Percentiles rank a stretch among this genome's conserved stretches.
Conservation (phyloP, 2,113 vertebrate genomes). For the Odocoileus hemionus region DNA sequence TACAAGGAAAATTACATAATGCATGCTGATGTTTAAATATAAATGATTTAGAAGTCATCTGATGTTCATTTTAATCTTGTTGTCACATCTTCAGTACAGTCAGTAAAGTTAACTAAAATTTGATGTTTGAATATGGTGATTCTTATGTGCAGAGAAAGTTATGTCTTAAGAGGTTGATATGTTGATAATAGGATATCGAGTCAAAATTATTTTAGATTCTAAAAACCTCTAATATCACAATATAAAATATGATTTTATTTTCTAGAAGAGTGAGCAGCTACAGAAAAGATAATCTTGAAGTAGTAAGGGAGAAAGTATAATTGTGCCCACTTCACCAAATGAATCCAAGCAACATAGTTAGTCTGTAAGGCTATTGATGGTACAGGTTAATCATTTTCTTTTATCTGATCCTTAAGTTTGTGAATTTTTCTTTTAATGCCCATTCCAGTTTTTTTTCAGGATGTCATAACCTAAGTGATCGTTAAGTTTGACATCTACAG, state of each 20-base stretch:
- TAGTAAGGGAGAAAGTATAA: background rate
- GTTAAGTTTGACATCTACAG: background rate
- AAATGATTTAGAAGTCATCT: background rate
- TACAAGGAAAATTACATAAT: background rate
- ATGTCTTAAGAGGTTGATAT: background rate
- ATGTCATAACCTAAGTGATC: background rate
- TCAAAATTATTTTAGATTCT: conserved; percentile 23
- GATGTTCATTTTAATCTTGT: background rate
- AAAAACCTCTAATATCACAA: background rate
- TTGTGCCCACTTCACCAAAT: background rate
- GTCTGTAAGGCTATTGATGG: background rate
- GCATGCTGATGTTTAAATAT: background rate
- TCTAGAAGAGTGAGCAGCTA: background rate
- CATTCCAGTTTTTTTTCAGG: background rate
- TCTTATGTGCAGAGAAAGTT: background rate
- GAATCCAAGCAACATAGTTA: background rate
- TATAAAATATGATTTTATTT: background rate
- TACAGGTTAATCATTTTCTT: background rate
- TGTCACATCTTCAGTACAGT: background rate
- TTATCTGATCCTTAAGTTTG: background rate
- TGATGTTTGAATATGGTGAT: background rate
- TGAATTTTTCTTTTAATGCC: background rate
- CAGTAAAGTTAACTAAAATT: background rate
- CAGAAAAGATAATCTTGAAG: background rate
- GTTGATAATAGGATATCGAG: background rate